phyloP scores from a whole-genome alignment of 2,113 vertebrate genomes.

The Cyphomyrus discorhynchus region DNA sequence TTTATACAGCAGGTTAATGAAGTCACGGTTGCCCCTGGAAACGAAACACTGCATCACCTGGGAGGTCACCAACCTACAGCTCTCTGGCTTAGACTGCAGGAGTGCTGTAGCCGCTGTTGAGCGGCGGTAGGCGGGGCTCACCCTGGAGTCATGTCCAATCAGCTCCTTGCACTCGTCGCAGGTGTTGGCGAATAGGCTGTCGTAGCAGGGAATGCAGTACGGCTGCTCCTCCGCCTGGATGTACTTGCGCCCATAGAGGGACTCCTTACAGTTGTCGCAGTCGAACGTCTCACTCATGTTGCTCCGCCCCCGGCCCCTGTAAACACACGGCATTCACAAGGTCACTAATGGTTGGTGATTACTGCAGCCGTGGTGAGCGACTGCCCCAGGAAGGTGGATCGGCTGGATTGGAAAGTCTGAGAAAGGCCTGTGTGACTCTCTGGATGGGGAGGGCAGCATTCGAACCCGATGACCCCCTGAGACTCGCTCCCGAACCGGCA shows the following conservation, averaged over 20 bases:
- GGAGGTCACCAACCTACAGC: not conserved
- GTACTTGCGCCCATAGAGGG: conserved; percentile 93
- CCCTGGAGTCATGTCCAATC: conserved; percentile 90
- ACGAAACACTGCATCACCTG: not conserved
- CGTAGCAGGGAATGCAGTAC: conserved; percentile 95
- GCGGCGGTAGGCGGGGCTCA: conserved; percentile 49
- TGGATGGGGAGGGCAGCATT: not conserved
- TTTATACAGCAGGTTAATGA: not conserved
- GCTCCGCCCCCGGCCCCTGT: conserved; percentile 30
- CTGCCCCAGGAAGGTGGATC: not conserved
- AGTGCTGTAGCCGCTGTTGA: not conserved
- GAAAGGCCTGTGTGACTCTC: not conserved
- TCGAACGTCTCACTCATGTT: conserved; percentile 92
- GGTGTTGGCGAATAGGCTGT: conserved; percentile 91
- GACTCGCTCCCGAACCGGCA: not conserved
- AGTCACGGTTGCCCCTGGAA: not conserved
- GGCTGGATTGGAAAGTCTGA: not conserved
- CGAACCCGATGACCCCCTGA: not conserved
- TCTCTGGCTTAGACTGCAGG: not conserved
- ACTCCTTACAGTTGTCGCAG: conserved; percentile 93
- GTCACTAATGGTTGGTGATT: not conserved
- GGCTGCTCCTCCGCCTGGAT: conserved; percentile 87
- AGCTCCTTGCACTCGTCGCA: conserved; percentile 96
- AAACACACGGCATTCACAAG: conserved; percentile 20
- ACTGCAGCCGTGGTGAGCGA: not conserved